phyloP scores from a whole-genome alignment of 2,113 vertebrate genomes.

The Pelecanus crispus region DNA sequence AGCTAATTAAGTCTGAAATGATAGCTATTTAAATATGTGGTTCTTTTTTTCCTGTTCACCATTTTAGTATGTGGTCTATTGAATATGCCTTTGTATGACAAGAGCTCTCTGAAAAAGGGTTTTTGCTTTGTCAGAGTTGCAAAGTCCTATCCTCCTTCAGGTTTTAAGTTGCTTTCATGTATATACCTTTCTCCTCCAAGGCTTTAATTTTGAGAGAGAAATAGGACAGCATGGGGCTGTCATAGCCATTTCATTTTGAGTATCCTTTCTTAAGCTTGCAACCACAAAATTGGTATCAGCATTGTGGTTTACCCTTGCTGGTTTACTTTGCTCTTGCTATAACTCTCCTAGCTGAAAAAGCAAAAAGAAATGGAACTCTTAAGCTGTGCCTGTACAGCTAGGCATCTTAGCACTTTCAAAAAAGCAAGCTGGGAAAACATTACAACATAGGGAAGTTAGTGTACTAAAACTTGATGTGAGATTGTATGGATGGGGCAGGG shows the following conservation, averaged over 20 bases:
- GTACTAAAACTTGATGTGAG: neutral
- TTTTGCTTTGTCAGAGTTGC: neutral
- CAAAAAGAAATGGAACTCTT: neutral
- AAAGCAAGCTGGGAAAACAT: neutral
- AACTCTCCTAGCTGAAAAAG: neutral
- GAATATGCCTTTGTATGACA: neutral
- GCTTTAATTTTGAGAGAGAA: neutral
- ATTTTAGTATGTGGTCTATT: neutral
- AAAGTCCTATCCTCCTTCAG: neutral
- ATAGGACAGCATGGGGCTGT: neutral
- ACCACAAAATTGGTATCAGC: neutral
- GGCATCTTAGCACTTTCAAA: neutral
- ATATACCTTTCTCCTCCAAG: neutral
- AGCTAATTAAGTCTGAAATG: neutral
- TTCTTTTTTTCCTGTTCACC: neutral
- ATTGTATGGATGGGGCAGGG: fast-evolving
- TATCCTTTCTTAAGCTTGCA: neutral
- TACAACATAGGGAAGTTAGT: neutral
- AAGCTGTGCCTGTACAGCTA: neutral
- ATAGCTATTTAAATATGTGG: neutral
- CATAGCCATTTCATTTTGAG: neutral
- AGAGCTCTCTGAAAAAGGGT: neutral
- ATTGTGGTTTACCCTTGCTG: conserved; percentile 7
- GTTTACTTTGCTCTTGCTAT: neutral
- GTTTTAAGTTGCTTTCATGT: neutral